Evolutionary conservation across 2,888 invertebrate genomes (phyloP).

Genomic region (Silvanus unidentatus): DNA sequence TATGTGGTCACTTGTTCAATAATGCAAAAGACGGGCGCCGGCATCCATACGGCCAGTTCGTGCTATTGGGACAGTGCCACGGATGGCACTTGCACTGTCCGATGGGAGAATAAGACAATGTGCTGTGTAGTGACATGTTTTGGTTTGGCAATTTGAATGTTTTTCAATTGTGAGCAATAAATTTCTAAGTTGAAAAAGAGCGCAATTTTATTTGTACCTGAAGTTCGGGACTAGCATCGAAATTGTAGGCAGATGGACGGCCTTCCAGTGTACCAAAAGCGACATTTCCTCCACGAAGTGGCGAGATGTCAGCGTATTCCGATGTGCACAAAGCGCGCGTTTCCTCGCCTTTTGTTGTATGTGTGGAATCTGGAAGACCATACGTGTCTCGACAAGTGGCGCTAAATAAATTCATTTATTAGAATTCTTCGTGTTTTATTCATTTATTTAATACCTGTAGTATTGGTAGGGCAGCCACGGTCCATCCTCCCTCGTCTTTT

Average conservation of each 20-base stretch:
- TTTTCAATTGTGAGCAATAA: neutral
- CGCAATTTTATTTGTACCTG: constrained; percentile 59
- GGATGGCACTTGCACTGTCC: constrained; percentile 74
- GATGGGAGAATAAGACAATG: constrained; percentile 85
- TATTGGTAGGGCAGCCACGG: constrained; percentile 87
- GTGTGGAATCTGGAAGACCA: constrained; percentile 69
- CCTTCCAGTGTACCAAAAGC: constrained; percentile 94
- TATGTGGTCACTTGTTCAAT: constrained; percentile 78
- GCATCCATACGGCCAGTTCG: constrained; percentile 74
- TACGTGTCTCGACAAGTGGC: constrained; percentile 91
- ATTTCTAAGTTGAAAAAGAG: neutral
- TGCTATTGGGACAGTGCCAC: constrained; percentile 80
- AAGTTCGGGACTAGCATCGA: constrained; percentile 82
- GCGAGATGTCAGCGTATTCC: constrained; percentile 96
- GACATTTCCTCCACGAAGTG: constrained; percentile 88
- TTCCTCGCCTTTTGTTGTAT: constrained; percentile 70
- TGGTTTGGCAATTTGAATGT: constrained; percentile 55
- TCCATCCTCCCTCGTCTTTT: constrained; percentile 70
- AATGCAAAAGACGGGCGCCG: constrained; percentile 79
- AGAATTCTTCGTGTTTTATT: neutral
- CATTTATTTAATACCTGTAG: constrained; percentile 57
- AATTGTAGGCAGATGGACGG: constrained; percentile 85
- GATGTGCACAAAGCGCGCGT: constrained; percentile 95
- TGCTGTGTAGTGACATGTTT: constrained; percentile 79
- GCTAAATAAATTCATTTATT: constrained; percentile 46